These are phyloP conservation scores for Vulpes ferrilata DNA, from an alignment of 2,113 vertebrate genomes.

Conservation along the genomic window DNA sequence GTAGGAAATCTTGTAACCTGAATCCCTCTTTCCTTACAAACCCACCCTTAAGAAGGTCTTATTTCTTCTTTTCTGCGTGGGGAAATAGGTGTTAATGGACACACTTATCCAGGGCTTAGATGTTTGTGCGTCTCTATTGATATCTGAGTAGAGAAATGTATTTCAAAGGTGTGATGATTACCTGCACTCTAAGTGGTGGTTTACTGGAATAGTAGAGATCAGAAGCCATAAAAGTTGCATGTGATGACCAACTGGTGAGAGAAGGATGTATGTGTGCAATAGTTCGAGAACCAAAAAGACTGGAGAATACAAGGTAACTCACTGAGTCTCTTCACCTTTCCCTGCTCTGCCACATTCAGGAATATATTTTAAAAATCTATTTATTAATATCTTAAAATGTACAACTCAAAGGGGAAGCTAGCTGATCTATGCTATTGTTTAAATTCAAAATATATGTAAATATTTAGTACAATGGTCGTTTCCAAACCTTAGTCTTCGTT, in stretches of 20 bases:
- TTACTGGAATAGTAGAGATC: not conserved
- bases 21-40: not conserved
- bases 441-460: not conserved
- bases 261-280: accelerated
- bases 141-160: not conserved
- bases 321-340: not conserved
- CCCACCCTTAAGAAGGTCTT: not conserved
- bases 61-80: not conserved
- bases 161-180: not conserved
- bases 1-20: not conserved
- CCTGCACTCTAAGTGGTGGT: not conserved
- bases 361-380: not conserved
- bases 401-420: not conserved
- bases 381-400: slow-evolving; percentile 12
- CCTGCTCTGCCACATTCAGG: not conserved
- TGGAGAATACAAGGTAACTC: not conserved
- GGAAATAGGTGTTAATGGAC: not conserved
- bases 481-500: not conserved
- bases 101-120: not conserved
- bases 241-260: not conserved
- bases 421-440: not conserved
- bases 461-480: not conserved
- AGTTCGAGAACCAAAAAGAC: not conserved
- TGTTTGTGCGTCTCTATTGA: not conserved
- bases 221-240: not conserved